Evolutionary conservation across 2,888 invertebrate genomes (phyloP), one percentile per base, ranked within the genome.

Genomic region (Griposia aprilina): DNA sequence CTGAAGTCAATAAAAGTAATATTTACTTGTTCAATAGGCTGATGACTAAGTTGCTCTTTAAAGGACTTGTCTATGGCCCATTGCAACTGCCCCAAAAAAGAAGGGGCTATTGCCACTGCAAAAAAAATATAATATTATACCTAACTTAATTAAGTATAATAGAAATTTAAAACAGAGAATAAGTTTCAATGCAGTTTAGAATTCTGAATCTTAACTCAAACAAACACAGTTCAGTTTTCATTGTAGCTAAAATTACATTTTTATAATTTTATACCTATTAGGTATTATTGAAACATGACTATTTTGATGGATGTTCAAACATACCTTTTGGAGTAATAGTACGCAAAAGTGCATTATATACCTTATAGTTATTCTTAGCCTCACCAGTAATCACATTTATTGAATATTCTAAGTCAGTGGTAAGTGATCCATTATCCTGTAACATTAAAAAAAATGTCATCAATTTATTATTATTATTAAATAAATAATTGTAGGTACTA

Each of bases 61-160:
- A 52, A 86, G 1, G 84, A 66, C 59, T 79, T 87, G 79, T 87
- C 88, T 55, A 87, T 86, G 0, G 84, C 77, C 88, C 87, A 87
- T 67, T 88, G 88, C 50, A 87, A 45, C 17, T 62, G 60, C 13
- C 55, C 76, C 36, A 88, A 65, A 70, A 52, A 67, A 20, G 66
- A 15, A n/a, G 68, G 71, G 13, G 74, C 60, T 11, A 50, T 3
- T 11, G 75, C 67, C 23, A 78, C 86, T 86, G 85, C 11, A 76
- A 80, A 57, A 48, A 13, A 30, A 20, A 1, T 2, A 59, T 26
- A 59, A 57, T n/a, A 8, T n/a, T n/a, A n/a, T n/a, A n/a, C n/a
- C n/a, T n/a, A n/a, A 23, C 10, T 23, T 55, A 10, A 57, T n/a
- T 57, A n/a, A n/a, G n/a, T n/a, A 11, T n/a, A 55, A 5, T 57